These are phyloP conservation scores for Fragum fragum DNA, from an alignment of 2,888 invertebrate genomes.

Conservation along the genomic window DNA sequence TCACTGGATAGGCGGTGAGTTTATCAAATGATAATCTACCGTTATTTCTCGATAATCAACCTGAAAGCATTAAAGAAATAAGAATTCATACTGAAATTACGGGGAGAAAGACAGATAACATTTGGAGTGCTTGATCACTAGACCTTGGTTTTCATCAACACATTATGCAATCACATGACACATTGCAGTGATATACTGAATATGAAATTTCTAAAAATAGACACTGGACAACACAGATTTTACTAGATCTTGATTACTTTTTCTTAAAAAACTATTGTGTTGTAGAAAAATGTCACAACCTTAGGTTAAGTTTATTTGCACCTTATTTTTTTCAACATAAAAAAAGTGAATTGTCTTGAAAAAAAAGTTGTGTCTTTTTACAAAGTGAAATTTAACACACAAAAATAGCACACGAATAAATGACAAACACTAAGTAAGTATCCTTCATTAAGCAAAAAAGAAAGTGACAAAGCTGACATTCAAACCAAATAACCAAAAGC, in stretches of 20 bases:
- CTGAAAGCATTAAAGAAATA: too few relatives aligned
- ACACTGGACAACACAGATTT: slow-evolving; percentile 22
- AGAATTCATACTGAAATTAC: neutral
- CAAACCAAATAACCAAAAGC: too few relatives aligned
- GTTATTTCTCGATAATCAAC: too few relatives aligned
- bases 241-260: neutral
- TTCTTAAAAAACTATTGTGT: slow-evolving; percentile 37
- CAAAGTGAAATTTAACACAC: slow-evolving; percentile 28
- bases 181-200: slow-evolving; percentile 10
- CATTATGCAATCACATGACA: slow-evolving; percentile 27
- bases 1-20: too few relatives aligned
- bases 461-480: too few relatives aligned
- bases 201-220: slow-evolving; percentile 14
- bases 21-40: too few relatives aligned
- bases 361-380: slow-evolving; percentile 25
- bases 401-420: slow-evolving; percentile 17
- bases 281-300: slow-evolving; percentile 59
- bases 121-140: slow-evolving; percentile 56
- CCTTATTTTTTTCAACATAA: slow-evolving; percentile 30
- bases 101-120: neutral
- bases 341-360: slow-evolving; percentile 12
- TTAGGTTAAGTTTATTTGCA: slow-evolving; percentile 38
- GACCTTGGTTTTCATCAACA: slow-evolving; percentile 22
- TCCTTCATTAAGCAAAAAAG: slow-evolving; percentile 25
- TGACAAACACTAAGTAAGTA: neutral